Base-by-base conservation (phyloP, 2,888 invertebrate species). In the Melieria omissa region DNA sequence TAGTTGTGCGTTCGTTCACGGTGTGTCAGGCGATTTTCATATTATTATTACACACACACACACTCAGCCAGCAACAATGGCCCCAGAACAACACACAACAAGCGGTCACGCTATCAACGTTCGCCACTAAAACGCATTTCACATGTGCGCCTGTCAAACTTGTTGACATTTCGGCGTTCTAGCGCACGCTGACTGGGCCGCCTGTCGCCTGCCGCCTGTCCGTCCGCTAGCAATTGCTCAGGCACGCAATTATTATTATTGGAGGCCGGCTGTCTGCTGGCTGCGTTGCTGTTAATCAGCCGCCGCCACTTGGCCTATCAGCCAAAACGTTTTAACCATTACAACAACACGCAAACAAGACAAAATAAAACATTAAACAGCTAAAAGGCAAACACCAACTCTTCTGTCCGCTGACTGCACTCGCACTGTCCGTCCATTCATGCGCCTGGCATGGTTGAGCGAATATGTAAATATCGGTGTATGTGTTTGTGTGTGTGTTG, bases 51-150 rank as follows among this genome's bases (percentile, higher is more conserved):
- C 29, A 29, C 29, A 29, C 29, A 29, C 29, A 29, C 16, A 1
- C 16, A 16, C 29, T 29, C 29, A 29, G 3, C 3, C 29, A 29
- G 29, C 29, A 29, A 29, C 29, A 29, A 29, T 29, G 29, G 29
- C 29, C 29, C 2, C 29, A 29, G 29, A 29, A 29, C 29, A 29
- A 29, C 29, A 29, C 29, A 29, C 29, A 29, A 66, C 66, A 63
- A 58, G 65, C 62, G 66, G 62, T 66, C 58, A 66, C 65, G 73
- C 69, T 66, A 73, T 73, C 73, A 61, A 44, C 46, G 68, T 61
- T 52, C 41, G 61, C 54, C 62, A 63, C 70, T 73, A 73, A 73
- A 73, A 73, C 49, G 70, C 73, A 65, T 73, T 70, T 73, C 73
- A 73, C 70, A 70, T 70, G 47, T 52, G 66, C 58, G 65, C 66